Conservation (phyloP, 1,140 invertebrate species). For the Drosophila biarmipes region DNA sequence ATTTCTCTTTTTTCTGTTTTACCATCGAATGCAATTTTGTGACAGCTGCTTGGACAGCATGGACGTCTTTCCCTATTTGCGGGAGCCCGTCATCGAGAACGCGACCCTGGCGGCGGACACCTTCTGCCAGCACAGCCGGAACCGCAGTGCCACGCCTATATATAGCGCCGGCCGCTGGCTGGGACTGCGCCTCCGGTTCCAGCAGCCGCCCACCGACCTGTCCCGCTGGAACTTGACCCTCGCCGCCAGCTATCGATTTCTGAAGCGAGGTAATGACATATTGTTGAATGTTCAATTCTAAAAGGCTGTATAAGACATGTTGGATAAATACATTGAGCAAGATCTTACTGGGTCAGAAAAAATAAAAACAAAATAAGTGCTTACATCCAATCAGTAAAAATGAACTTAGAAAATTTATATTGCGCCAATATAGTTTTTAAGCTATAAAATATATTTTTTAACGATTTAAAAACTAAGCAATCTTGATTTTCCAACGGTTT, state of each 20-base stretch:
- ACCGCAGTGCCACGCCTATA: slow-evolving; percentile 71
- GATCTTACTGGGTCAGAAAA: too few relatives aligned
- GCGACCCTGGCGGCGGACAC: slow-evolving; percentile 71
- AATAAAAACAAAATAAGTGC: too few relatives aligned
- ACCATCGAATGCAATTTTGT: slow-evolving; percentile 58
- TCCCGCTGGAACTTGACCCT: slow-evolving; percentile 64
- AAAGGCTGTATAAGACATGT: too few relatives aligned
- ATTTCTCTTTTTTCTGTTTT: slow-evolving; percentile 2
- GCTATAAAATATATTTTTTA: too few relatives aligned
- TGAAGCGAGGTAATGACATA: slow-evolving; percentile 79
- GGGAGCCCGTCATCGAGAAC: slow-evolving; percentile 82
- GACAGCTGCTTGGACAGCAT: slow-evolving; percentile 82
- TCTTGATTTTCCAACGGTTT: too few relatives aligned
- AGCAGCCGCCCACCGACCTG: slow-evolving; percentile 50
- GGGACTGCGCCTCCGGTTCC: slow-evolving; percentile 71
- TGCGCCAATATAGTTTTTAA: too few relatives aligned
- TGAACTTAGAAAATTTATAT: too few relatives aligned
- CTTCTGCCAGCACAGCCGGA: slow-evolving; percentile 73
- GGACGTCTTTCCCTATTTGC: slow-evolving; percentile 82
- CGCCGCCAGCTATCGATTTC: slow-evolving; percentile 75
- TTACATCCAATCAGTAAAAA: too few relatives aligned
- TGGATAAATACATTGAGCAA: too few relatives aligned
- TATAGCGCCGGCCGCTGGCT: slow-evolving; percentile 76
- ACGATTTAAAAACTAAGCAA: background rate
- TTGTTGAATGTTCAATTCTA: too few relatives aligned